phyloP scores from a whole-genome alignment of 2,797 vertebrate genomes.

The Varecia variegata region DNA sequence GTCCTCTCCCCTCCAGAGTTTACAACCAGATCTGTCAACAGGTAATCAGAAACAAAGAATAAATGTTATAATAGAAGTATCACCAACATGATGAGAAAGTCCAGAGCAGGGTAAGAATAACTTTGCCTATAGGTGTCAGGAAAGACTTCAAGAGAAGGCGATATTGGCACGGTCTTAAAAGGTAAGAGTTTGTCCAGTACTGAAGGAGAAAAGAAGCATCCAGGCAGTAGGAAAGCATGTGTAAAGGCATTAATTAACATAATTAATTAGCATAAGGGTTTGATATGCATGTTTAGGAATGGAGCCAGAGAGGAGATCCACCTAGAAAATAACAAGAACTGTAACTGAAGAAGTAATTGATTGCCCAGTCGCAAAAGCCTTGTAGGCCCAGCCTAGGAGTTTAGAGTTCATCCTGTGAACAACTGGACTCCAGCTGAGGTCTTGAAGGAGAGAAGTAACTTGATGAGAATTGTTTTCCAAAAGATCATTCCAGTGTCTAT shows the following conservation, averaged over 20 bases:
- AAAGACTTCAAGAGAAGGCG: neutral
- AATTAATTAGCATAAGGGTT: neutral
- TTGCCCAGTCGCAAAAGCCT: neutral
- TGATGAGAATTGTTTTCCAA: slow-evolving; percentile 55
- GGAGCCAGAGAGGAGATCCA: neutral
- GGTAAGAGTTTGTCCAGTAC: neutral
- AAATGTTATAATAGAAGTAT: neutral
- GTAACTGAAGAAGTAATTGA: neutral
- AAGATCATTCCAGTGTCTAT: neutral
- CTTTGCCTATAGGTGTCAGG: neutral
- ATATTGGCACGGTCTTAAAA: neutral
- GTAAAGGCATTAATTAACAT: neutral
- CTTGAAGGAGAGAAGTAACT: slow-evolving; percentile 37
- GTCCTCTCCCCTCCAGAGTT: neutral
- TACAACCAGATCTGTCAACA: neutral
- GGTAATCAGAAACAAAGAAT: slow-evolving; percentile 2
- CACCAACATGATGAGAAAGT: neutral
- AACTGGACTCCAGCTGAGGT: neutral
- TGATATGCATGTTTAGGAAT: neutral
- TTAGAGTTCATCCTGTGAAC: neutral
- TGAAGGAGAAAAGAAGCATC: neutral
- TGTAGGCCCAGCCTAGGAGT: neutral
- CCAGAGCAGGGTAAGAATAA: neutral
- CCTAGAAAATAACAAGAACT: neutral
- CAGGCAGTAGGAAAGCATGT: neutral